Evolutionary conservation across 1,140 invertebrate species (phyloP), one percentile per base, ranked within the genome.

Genomic region (Dendroctonus ponderosae): DNA sequence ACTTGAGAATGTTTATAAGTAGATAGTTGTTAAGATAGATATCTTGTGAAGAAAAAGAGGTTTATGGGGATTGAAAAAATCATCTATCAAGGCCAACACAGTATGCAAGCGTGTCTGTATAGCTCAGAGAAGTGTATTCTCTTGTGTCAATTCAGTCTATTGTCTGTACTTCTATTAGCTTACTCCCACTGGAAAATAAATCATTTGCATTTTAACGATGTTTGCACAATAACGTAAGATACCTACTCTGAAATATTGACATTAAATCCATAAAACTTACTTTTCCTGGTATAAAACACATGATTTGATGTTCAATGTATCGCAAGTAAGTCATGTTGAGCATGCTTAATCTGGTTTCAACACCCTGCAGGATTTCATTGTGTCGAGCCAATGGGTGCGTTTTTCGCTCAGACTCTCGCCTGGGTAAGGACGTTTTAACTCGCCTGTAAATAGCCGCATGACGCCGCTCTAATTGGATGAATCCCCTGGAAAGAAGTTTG

Each of bases 221-320:
- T n/a, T n/a, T n/a, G n/a, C n/a, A n/a, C n/a, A n/a, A n/a, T n/a
- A n/a, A n/a, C n/a, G n/a, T n/a, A n/a, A n/a, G n/a, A n/a, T n/a
- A n/a, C n/a, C n/a, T n/a, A n/a, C n/a, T n/a, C 26, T 26, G 26
- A 26, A 37, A 42, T 56, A 14, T 63, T 56, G 5, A 58, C 15
- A 37, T 60, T 39, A 26, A 26, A 37, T 60, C 4, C 37, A 46
- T 48, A 48, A n/a, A 8, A 7, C 37, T 42, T 77, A 90, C 92
- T 83, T 93, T 94, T 65, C 94, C 94, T 11, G 94, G 94, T 74
- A 96, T 95, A 75, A 97, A 97, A 76, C 93, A 96, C 74, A 93
- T 94, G 5, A 93, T 76, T 62, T 88, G 85, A 58, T 84, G 80
- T 66, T 93, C 91, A 11, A 94, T 89, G 72, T 91, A 94, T 80